Evolutionary conservation across 2,797 vertebrate genomes (phyloP), one percentile per base, ranked within the genome.

Genomic region (Lepilemur ruficaudatus): DNA sequence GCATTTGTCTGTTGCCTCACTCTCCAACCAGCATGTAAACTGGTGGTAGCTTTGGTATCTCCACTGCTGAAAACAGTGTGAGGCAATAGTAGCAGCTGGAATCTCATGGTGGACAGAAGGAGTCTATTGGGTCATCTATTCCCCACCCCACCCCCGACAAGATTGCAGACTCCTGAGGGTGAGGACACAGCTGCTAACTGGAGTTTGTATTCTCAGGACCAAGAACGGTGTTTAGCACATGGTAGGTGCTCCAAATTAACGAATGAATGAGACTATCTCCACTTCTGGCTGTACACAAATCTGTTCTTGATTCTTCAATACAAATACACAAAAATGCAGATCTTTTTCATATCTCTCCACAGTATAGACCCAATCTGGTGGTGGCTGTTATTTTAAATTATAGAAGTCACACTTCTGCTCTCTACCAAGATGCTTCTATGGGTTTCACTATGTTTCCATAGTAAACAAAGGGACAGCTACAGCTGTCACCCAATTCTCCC

Each of bases 391-490:
- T 70, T 94, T 83, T 82, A 83, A 82, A 25, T 80, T 83, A 75
- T 1, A 93, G 85, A 89, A 94, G 43, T 72, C 57, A 82, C 6
- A 23, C 14, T 73, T 81, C 23, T 65, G n/a, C 70, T 46, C 35
- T 90, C 72, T 84, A 38, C 48, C 32, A 41, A 55, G 41, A 73
- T 3, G 28, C n/a, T 38, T 48, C 59, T 18, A 3, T 79, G 78
- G 65, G 30, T 61, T 95, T 83, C 52, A 35, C 65, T 81, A 59
- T 67, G 83, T 91, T 95, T 95, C 86, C 59, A 7, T 32, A 72
- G 73, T 73, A 65, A 93, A 52, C 80, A 92, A 81, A 93, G 78
- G 22, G 67, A 59, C 43, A 15, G 48, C 35, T 70, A 65, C 43
- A 22, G 48, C 35, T 70, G 50, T 69, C 72, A 17, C 57, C 20